Evolutionary conservation across 1,140 invertebrate genomes (phyloP).

Genomic region (Aphis craccivora): DNA sequence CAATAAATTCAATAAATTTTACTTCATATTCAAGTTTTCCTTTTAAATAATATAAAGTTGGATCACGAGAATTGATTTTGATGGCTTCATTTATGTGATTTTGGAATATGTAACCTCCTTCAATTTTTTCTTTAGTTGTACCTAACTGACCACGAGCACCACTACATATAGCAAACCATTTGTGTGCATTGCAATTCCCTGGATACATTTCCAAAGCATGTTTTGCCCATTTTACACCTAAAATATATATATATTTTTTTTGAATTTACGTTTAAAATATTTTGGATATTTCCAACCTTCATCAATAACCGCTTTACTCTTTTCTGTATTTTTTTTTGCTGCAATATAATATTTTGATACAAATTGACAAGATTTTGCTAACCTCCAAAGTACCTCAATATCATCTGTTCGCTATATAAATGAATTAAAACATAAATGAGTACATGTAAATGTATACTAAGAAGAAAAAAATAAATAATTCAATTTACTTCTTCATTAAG

Average conservation of each 20-base stretch:
- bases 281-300: slow-evolving; percentile 26
- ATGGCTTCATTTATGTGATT: slow-evolving; percentile 77
- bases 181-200: slow-evolving; percentile 72
- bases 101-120: slow-evolving; percentile 74
- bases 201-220: slow-evolving; percentile 68
- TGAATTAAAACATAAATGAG: slow-evolving; percentile 62
- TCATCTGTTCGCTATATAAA: slow-evolving; percentile 61
- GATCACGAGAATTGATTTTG: slow-evolving; percentile 72
- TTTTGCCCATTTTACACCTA: slow-evolving; percentile 71
- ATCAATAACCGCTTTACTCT: slow-evolving; percentile 59
- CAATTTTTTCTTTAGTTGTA: slow-evolving; percentile 73
- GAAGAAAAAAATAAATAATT: neutral
- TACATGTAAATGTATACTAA: neutral
- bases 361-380: slow-evolving; percentile 62
- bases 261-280: slow-evolving; percentile 57
- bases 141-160: slow-evolving; percentile 72
- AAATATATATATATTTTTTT: slow-evolving; percentile 62
- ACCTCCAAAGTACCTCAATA: slow-evolving; percentile 61
- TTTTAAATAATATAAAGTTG: slow-evolving; percentile 74
- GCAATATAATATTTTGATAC: slow-evolving; percentile 60
- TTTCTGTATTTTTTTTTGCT: slow-evolving; percentile 64
- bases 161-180: slow-evolving; percentile 81
- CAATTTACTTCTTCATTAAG: slow-evolving; percentile 60
- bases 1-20: slow-evolving; percentile 53
- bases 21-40: slow-evolving; percentile 77